Base-by-base conservation (phyloP, 2,888 invertebrate genomes). In the Stictocephala bisonia region DNA sequence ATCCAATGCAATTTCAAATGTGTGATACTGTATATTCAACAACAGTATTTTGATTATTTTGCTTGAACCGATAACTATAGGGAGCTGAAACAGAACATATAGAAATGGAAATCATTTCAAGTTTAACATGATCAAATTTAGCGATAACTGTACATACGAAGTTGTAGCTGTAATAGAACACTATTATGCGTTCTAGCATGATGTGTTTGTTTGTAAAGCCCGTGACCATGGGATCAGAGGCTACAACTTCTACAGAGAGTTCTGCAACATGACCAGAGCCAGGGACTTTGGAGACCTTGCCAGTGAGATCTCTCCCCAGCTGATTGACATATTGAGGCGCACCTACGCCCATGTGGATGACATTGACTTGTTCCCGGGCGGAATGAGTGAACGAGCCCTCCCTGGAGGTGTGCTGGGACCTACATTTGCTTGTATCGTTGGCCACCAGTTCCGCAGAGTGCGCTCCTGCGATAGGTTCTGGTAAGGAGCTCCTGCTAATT, bases 341-440 rank as follows among this genome's bases (percentile, higher is more conserved):
- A 80, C 85, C 6, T 86, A 85, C 77, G 81, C 80, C 1, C 84
- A 86, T 77, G 87, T 87, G 0, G 88, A 89, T 77, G 89, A 89
- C 80, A 86, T 89, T 58, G 85, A 89, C 79, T 80, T 88, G 11
- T 89, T 89, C 81, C 85, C 87, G 11, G 89, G 88, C 60, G 86
- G 86, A 0, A 82, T 89, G 80, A 83, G 86, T 1, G 89, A 89
- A 79, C 83, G 82, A 1, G 84, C 88, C 0, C 81, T 88, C n/a
- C 84, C 83, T 48, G 88, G 88, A 4, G 87, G 84, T 0, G 81
- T 85, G 11, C 85, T 89, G 3, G 89, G 89, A 1, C 88, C 88
- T 0, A 88, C 88, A 0, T 86, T 88, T 75, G 87, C 87, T 24
- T 89, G 88, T 79, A 84, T 89, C 70, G 85, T 89, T 44, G 88